Conservation (phyloP, 2,888 invertebrate species). For the Corythucha ciliata region DNA sequence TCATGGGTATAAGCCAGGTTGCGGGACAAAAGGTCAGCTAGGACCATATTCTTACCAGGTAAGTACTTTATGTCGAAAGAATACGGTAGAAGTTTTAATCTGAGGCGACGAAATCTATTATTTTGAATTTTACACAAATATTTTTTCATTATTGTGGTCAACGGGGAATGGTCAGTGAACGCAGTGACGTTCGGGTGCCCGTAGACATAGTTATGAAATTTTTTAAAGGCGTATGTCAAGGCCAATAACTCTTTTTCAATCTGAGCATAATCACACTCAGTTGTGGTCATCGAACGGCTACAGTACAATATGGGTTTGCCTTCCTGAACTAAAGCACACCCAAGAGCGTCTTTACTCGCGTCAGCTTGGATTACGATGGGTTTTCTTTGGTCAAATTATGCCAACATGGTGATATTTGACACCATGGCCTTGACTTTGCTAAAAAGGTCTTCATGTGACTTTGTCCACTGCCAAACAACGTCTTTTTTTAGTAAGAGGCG, state of each 20-base stretch:
- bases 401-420: too few relatives aligned
- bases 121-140: neutral
- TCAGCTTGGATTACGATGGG: too few relatives aligned
- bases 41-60: neutral
- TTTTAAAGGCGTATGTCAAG: slow-evolving; percentile 9
- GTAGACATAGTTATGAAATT: slow-evolving; percentile 21
- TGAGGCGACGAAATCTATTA: neutral
- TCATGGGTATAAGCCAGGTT: neutral
- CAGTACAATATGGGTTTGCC: slow-evolving; percentile 1
- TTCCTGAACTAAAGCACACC: slow-evolving; percentile 1
- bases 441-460: too few relatives aligned
- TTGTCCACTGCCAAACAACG: too few relatives aligned
- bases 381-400: too few relatives aligned
- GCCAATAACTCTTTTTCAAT: slow-evolving; percentile 4
- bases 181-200: slow-evolving; percentile 15
- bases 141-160: neutral
- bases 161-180: neutral
- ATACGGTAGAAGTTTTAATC: neutral
- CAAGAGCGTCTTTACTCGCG: too few relatives aligned
- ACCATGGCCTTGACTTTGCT: too few relatives aligned
- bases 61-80: neutral
- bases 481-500: too few relatives aligned
- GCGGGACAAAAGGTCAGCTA: neutral
- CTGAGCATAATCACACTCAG: slow-evolving; percentile 2
- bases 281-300: neutral